These are phyloP conservation scores for Parazoanthus swiftii DNA, from an alignment of 92 coral and sea anemone species.

Conservation along the genomic window DNA sequence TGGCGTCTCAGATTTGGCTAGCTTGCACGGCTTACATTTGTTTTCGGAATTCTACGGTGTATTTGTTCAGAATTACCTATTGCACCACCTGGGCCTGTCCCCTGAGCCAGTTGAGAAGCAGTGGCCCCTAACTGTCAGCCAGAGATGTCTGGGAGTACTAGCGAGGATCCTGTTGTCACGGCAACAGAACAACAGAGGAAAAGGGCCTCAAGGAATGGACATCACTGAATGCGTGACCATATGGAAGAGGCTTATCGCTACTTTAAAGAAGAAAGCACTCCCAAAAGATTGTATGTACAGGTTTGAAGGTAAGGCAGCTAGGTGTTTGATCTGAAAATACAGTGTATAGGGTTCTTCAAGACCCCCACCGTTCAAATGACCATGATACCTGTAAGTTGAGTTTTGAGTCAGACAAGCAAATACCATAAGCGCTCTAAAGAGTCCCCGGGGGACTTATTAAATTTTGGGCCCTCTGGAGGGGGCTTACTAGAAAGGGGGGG, in stretches of 20 bases:
- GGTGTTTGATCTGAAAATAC: background rate
- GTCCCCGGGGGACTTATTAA: no score
- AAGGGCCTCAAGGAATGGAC: conserved; percentile 60
- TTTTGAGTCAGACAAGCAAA: no score
- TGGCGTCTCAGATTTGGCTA: no score
- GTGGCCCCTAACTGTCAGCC: conserved; percentile 86
- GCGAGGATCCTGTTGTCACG: conserved; percentile 89
- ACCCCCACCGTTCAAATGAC: no score
- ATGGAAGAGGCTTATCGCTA: conserved; percentile 80
- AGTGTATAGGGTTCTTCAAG: background rate
- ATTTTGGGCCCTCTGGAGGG: no score
- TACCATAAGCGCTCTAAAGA: no score
- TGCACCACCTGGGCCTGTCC: conserved; percentile 71
- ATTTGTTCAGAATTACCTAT: conserved; percentile 61
- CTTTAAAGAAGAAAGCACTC: conserved; percentile 68
- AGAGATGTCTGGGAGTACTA: conserved; percentile 81
- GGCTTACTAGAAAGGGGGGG: no score
- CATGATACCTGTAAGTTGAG: no score
- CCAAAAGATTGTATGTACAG: conserved; percentile 34
- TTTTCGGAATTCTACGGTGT: background rate
- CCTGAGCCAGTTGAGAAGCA: conserved; percentile 62
- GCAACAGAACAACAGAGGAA: conserved; percentile 67
- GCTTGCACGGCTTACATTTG: no score
- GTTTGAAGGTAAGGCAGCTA: conserved; percentile 37
- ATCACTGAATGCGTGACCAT: conserved; percentile 74